Base-by-base conservation (phyloP, 2,113 vertebrate species). In the Orientallactaga bullata region DNA sequence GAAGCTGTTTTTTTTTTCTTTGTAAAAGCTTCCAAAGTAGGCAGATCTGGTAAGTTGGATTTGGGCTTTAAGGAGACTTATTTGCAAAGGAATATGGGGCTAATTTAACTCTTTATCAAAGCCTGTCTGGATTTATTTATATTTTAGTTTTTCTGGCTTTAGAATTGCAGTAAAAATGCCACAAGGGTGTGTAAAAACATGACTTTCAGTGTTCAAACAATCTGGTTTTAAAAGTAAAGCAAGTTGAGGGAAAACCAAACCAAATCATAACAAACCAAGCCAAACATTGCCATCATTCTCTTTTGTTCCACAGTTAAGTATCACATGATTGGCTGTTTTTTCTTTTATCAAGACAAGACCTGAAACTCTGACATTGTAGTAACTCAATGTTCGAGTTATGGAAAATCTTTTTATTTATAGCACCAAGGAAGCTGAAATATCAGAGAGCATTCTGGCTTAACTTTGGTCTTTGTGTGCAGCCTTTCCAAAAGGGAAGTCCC, bases 121-220 rank as follows among this genome's bases (percentile, higher is more conserved):
- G 28, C 12, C 18, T 85, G 23, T 83, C 65, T 95, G 89, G 21
- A 68, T 73, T 81, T 95, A 88, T 85, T 95, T 88, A 89, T 84
- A 71, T 85, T 77, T 95, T 11, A 61, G 10, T n/a, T 80, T 84
- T 93, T 85, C 35, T 95, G 42, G 55, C 66, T 92, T 72, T 95
- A 24, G 32, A 84, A 71, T 26, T 80, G 4, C 18, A 93, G 63
- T 72, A 11, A 68, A 91, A 92, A 88, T 92, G 72, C 69, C 73
- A 92, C 61, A 90, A 85, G 72, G 24, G 81, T 92, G 32, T 88
- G 7, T 9, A 60, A 90, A 95, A 92, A 90, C 68, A 92, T 95
- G 32, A 81, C 9, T 92, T 60, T 71, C n/a, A 37, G 42, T 85
- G 32, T 81, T 35, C 80, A 95, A 88, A 89, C 20, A 77, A 85